These are phyloP conservation scores for Autographa pulchrina DNA, from an alignment of 2,888 invertebrate genomes.

Conservation along the genomic window DNA sequence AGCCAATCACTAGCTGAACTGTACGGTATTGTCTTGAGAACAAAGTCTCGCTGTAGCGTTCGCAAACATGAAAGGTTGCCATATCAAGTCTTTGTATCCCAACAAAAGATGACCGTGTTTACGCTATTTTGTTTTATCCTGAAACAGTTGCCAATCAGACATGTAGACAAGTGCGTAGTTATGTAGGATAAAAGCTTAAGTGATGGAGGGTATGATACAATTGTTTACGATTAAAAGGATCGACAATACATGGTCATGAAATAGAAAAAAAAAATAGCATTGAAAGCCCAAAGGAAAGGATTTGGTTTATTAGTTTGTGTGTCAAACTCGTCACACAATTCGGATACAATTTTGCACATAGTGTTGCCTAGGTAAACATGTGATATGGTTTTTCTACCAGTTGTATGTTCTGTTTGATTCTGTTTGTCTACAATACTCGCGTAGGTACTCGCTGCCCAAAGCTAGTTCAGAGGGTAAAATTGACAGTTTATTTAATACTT, in stretches of 20 bases:
- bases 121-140: not conserved
- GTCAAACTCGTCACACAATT: too few relatives aligned
- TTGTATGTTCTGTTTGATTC: not conserved
- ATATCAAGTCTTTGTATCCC: not conserved
- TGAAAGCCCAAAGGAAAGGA: too few relatives aligned
- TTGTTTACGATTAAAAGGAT: too few relatives aligned
- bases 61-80: not conserved
- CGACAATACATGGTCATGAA: too few relatives aligned
- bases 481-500: not conserved
- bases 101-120: not conserved
- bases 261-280: too few relatives aligned
- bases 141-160: not conserved
- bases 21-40: constrained; percentile 15
- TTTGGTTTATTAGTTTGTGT: too few relatives aligned
- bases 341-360: too few relatives aligned
- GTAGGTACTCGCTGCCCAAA: too few relatives aligned
- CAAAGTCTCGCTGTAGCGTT: constrained; percentile 15
- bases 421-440: not conserved
- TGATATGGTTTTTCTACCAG: too few relatives aligned
- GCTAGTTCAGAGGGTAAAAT: not conserved
- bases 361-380: too few relatives aligned
- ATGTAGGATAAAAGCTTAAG: too few relatives aligned
- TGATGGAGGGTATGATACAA: too few relatives aligned
- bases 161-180: not conserved
- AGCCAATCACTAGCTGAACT: constrained; percentile 18